Percentiles rank a stretch among this genome's conserved stretches.
phyloP scores from a whole-genome alignment of 23 tunicate species.

The Halocynthia roretzi region DNA sequence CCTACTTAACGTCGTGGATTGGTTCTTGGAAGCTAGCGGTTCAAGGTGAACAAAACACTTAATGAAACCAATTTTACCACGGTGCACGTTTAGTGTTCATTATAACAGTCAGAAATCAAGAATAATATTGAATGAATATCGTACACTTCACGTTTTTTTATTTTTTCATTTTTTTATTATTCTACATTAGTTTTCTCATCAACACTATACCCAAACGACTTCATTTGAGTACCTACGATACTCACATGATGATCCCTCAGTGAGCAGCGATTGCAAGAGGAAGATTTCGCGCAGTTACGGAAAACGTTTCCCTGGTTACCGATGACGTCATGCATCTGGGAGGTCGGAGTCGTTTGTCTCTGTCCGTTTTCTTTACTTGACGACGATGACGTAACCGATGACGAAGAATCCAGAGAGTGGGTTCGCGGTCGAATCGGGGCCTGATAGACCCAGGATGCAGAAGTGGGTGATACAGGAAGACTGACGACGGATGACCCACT shows the following conservation, averaged over 20 bases:
- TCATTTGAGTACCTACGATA: not conserved
- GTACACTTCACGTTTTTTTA: no score
- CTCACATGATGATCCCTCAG: not conserved
- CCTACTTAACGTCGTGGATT: no score
- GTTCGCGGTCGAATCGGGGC: constrained; percentile 41
- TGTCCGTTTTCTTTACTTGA: not conserved
- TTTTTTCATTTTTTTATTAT: no score
- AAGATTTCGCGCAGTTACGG: not conserved
- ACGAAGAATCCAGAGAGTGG: constrained; percentile 57
- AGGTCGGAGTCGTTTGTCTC: not conserved
- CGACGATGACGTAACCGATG: constrained; percentile 20
- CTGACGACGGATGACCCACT: constrained; percentile 76
- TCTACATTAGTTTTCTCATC: no score
- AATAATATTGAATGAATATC: no score
- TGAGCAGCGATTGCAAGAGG: not conserved
- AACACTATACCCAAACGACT: not conserved
- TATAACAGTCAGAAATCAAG: no score
- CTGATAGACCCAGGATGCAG: constrained; percentile 17
- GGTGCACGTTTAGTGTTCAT: no score
- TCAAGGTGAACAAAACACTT: no score
- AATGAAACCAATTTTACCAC: no score
- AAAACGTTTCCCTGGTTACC: not conserved
- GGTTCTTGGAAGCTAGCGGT: no score
- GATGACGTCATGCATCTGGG: not conserved
- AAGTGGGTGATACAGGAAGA: constrained; percentile 54